Percentiles rank a stretch among this genome's conserved stretches.
Conservation (phyloP, 2,113 vertebrate genomes). For the Ursus arctos region DNA sequence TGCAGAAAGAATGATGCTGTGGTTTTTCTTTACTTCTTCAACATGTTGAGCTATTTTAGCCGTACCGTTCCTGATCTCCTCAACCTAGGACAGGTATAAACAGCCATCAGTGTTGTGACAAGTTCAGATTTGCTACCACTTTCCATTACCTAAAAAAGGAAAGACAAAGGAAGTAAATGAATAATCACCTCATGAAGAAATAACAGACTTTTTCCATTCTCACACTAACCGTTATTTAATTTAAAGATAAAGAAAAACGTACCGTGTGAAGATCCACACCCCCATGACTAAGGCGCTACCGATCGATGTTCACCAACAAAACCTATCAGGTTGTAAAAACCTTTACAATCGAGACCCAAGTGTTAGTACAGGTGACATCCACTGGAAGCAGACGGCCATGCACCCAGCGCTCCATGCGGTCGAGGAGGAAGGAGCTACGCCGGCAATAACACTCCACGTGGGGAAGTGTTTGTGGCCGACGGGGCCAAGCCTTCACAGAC, state of each 20-base stretch:
- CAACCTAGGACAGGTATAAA: constrained; percentile 89
- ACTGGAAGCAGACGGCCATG: neutral
- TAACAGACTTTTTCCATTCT: neutral
- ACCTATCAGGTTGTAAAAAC: neutral
- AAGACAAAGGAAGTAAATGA: neutral
- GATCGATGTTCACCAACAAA: neutral
- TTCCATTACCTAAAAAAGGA: neutral
- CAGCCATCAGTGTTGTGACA: neutral
- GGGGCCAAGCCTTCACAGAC: neutral
- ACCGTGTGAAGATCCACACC: neutral
- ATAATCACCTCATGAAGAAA: neutral
- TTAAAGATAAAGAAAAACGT: neutral
- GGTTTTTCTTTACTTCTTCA: constrained; percentile 95
- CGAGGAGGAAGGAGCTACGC: accelerated
- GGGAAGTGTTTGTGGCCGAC: accelerated
- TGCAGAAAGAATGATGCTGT: constrained; percentile 97
- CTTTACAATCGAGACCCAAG: neutral
- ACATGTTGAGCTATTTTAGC: constrained; percentile 93
- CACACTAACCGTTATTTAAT: accelerated
- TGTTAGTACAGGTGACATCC: accelerated
- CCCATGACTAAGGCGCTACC: neutral
- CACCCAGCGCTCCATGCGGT: accelerated
- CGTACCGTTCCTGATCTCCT: constrained; percentile 93
- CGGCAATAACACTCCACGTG: accelerated
- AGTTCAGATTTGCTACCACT: neutral